Base-by-base conservation (phyloP, 1,140 invertebrate species). In the Harpegnathos saltator region DNA sequence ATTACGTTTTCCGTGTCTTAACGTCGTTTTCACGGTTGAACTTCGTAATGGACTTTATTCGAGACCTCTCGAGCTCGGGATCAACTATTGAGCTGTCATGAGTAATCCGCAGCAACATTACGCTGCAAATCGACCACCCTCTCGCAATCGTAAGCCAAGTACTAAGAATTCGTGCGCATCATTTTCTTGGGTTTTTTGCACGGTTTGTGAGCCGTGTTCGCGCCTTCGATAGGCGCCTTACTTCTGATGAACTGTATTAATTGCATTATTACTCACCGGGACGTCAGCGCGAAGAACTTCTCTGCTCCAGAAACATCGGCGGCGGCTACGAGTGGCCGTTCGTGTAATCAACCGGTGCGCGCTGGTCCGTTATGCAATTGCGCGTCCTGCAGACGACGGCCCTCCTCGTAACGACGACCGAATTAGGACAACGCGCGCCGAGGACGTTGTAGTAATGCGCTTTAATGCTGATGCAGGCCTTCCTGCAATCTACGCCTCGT, bases 311-410 rank as follows among this genome's bases (percentile, higher is more conserved):
- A 80, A 80, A 71, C 22, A 38, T 80, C 75, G 58, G 24, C 54
- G 33, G 24, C 14, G 22, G 26, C 54, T 33, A 52, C n/a, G 3
- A 44, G 38, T 9, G 38, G 29, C 52, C 69, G 66, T 63, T 73
- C 44, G 66, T 78, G n/a, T 77, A 77, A 86, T 86, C 62, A 38
- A 82, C 82, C 84, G 84, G 84, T 44, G 19, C 38, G 29, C 24
- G 33, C 24, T 50, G 72, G 81, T 86, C 84, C 85, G 85, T 87
- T 87, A 86, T 71, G 84, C 85, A 86, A 83, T 72, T 54, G 38
- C 56, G 38, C 69, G 78, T 82, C 78, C 68, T 63, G 68, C 19
- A 33, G 69, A 82, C 50, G 63, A 29, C 24, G 33, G 75, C 17
- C 65, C 65, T 26, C 52, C 66, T 80, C 65, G 50, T 68, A 15